Evolutionary conservation across 2,888 invertebrate genomes (phyloP).

Genomic region (Geophilus truncorum): DNA sequence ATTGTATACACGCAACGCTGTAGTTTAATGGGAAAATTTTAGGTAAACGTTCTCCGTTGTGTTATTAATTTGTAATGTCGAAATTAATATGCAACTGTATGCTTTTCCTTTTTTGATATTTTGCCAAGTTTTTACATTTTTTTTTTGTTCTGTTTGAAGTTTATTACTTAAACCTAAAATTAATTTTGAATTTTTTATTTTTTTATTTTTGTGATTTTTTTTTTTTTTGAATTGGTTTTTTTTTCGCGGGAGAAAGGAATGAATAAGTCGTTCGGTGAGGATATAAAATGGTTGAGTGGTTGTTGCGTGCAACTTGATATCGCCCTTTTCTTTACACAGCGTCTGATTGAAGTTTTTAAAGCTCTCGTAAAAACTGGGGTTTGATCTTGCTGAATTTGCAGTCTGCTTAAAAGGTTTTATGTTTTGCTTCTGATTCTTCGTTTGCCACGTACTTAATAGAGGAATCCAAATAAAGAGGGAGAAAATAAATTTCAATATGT

Average conservation of each 20-base stretch:
- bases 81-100: neutral
- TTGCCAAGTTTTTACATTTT: neutral
- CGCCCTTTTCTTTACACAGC: neutral
- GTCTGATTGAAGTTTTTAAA: neutral
- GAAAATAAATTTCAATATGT: neutral
- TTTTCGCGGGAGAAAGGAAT: neutral
- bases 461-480: neutral
- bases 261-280: neutral
- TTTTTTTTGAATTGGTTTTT: neutral
- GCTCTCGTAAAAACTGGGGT: neutral
- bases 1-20: neutral
- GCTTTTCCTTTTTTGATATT: neutral
- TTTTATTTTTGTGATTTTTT: neutral
- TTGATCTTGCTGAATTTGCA: neutral
- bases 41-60: neutral
- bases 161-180: too few relatives aligned
- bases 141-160: neutral
- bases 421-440: neutral
- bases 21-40: neutral
- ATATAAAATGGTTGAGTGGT: conserved; percentile 2
- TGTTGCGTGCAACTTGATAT: conserved; percentile 10
- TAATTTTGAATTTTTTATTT: neutral
- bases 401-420: neutral
- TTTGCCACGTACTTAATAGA: neutral
- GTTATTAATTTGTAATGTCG: neutral